Conservation (phyloP, 2,888 invertebrate species). For the Protophormia terraenovae region DNA sequence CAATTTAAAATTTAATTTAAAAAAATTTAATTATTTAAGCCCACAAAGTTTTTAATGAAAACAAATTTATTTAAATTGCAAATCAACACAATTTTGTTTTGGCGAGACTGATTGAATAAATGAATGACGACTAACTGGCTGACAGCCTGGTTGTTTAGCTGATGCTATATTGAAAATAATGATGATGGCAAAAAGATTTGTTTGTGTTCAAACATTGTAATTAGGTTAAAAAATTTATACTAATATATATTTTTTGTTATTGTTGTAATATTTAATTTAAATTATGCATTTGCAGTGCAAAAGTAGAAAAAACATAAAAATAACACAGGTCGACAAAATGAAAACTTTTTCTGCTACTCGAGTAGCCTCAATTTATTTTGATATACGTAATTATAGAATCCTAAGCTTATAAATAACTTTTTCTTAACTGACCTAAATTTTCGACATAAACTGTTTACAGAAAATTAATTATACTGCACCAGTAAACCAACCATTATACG, state of each 20-base stretch:
- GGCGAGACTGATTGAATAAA: background rate
- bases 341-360: no score
- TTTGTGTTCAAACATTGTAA: background rate
- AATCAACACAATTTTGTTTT: constrained; percentile 6
- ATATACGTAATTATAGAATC: no score
- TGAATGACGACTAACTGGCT: background rate
- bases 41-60: constrained; percentile 3
- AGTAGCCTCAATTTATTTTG: no score
- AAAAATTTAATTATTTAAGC: background rate
- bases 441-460: no score
- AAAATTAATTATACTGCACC: no score
- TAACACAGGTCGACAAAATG: no score
- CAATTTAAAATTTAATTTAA: constrained; percentile 44
- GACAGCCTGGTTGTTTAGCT: background rate
- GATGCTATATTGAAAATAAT: background rate
- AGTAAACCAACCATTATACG: no score
- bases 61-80: constrained; percentile 9
- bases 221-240: constrained; percentile 32
- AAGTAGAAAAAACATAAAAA: background rate
- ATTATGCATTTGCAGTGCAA: background rate
- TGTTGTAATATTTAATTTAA: background rate
- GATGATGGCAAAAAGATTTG: background rate
- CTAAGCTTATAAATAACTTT: no score
- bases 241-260: background rate
- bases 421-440: no score